Evolutionary conservation across 2,888 invertebrate genomes (phyloP), one percentile per base, ranked within the genome.

Genomic region (Pollenia labialis): DNA sequence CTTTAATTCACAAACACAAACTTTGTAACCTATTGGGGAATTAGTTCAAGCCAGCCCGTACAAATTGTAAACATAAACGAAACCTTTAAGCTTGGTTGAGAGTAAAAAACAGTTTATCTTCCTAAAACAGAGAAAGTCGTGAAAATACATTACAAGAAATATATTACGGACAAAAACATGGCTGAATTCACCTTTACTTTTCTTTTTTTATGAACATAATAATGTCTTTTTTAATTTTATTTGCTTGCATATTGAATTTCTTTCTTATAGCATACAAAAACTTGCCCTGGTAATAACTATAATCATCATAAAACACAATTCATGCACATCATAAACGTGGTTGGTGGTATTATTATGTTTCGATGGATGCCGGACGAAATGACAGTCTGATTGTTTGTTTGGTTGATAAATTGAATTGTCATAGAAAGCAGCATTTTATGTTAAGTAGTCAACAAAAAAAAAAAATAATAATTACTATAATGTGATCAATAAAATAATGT

Each of bases 401-500:
- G 40, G 74, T 10, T 56, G 62, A 2, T 16, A 68, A 44, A 16
- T 32, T 52, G 40, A 40, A 14, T 77, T 14, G 44, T 16, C 10
- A 32, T 18, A 56, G 18, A 9, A 10, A 11, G 11, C 14, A 18
- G 32, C 12, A 32, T 32, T 46, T n/a, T 54, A 14, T 56, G 54
- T 56, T 60, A 48, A 83, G 23, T 71, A 77, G 62, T 71, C 69
- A 83, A 83, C 82, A 76, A 69, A 66, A 76, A 50, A 77, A 6
- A 32, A 32, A 2, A 23, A 23, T 56, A 56, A 62, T 83, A 83
- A 77, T 83, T 77, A 77, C 48, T 77, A 50, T 77, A 83, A 83
- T 83, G 76, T 83, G 69, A 62, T 77, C 42, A 83, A 71, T 64
- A 62, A 62, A 82, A 71, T 72, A 81, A 71, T 14, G 42, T 72